phyloP scores from a whole-genome alignment of 2,113 vertebrate species.

The Petaurus breviceps region DNA sequence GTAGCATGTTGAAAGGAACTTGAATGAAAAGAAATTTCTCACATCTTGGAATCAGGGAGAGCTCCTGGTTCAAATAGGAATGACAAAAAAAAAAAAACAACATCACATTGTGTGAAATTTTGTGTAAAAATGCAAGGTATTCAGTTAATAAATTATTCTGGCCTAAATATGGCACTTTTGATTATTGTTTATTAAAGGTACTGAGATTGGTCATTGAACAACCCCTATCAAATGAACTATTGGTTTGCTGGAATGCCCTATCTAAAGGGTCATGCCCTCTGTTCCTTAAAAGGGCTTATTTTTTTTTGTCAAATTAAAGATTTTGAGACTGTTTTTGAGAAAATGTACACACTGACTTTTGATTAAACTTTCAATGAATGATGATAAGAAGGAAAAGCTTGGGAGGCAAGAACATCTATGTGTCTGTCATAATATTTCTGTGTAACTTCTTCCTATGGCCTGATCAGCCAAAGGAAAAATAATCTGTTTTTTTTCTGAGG shows the following conservation, averaged over 20 bases:
- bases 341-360: not conserved
- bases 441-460: not conserved
- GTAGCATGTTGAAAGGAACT: not conserved
- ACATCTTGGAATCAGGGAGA: not conserved
- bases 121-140: not conserved
- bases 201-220: not conserved
- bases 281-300: not conserved
- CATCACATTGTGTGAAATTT: not conserved
- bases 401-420: not conserved
- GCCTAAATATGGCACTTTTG: not conserved
- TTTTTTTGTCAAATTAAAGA: not conserved
- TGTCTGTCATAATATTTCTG: not conserved
- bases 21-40: not conserved
- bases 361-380: not conserved
- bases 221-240: not conserved
- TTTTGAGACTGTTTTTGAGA: not conserved
- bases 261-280: not conserved
- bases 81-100: not conserved
- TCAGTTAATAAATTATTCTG: not conserved
- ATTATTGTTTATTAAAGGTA: not conserved
- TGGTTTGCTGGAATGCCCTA: not conserved
- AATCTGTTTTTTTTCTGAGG: not conserved
- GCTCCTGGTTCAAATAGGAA: not conserved
- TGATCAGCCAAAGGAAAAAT: not conserved
- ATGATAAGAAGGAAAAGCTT: not conserved